These are phyloP conservation scores for Drosophila infuscata DNA, from an alignment of 2,888 invertebrate genomes.

Conservation along the genomic window DNA sequence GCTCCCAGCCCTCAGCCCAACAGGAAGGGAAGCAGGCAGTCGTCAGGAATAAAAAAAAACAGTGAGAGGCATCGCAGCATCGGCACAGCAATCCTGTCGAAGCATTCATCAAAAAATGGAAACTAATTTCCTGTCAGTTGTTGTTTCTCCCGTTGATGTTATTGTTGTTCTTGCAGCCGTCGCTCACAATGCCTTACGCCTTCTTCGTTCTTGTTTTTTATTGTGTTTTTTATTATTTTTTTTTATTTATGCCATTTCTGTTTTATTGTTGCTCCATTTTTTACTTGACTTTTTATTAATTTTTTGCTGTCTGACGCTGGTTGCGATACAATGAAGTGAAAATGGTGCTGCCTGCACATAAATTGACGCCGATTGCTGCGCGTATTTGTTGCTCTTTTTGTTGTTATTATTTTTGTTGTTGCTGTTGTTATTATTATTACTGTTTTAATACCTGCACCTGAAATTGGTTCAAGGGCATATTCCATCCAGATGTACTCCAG, in stretches of 20 bases:
- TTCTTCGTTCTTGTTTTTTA: constrained; percentile 58
- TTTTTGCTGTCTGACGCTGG: constrained; percentile 80
- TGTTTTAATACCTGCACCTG: constrained; percentile 27
- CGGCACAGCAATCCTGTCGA: constrained; percentile 82
- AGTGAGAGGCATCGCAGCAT: constrained; percentile 56
- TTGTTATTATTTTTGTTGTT: constrained; percentile 23
- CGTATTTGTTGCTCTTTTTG: constrained; percentile 37
- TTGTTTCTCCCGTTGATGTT: constrained; percentile 74
- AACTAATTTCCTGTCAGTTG: constrained; percentile 85
- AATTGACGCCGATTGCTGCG: constrained; percentile 79
- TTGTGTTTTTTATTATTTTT: constrained; percentile 30
- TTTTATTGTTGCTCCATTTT: constrained; percentile 80
- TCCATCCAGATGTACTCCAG: neutral
- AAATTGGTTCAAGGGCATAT: constrained; percentile 13
- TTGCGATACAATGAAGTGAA: constrained; percentile 81
- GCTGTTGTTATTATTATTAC: constrained; percentile 22
- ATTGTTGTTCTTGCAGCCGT: constrained; percentile 47
- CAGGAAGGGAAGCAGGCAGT: constrained; percentile 51
- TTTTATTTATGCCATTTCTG: constrained; percentile 64
- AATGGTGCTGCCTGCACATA: constrained; percentile 81
- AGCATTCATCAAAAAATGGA: constrained; percentile 85
- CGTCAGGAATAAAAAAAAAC: constrained; percentile 28
- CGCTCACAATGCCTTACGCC: constrained; percentile 77
- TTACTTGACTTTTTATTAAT: constrained; percentile 77
- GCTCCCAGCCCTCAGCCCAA: constrained; percentile 34